phyloP scores from a whole-genome alignment of 2,113 vertebrate species.

The Peromyscus californicus region DNA sequence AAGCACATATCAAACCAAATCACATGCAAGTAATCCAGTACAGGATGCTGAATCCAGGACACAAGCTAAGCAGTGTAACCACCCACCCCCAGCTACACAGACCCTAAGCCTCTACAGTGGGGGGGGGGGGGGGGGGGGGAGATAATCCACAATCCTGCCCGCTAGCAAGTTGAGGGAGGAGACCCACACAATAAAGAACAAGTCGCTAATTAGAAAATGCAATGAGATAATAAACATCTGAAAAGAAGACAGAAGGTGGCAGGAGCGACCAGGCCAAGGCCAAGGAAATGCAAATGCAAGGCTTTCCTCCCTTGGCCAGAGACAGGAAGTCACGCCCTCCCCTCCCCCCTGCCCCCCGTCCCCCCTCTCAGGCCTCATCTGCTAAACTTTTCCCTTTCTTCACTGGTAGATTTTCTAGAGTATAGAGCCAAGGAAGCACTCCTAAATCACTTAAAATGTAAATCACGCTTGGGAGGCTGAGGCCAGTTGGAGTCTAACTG shows the following conservation, averaged over 20 bases:
- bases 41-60: background rate
- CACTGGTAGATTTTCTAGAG: accelerated
- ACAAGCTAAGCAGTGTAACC: background rate
- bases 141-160: background rate
- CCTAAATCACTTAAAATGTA: background rate
- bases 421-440: accelerated
- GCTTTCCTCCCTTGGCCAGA: background rate
- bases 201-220: background rate
- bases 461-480: background rate
- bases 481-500: background rate
- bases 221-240: background rate
- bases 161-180: no score
- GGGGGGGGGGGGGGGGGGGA: background rate
- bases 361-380: background rate
- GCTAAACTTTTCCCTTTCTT: background rate
- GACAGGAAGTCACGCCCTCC: background rate
- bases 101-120: background rate
- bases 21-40: background rate
- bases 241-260: background rate
- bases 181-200: background rate
- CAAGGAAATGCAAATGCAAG: background rate
- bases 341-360: background rate
- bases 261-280: no score
- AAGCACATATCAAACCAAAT: background rate
- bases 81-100: accelerated